Percentiles rank a stretch among this genome's conserved stretches.
Conservation (phyloP, 2,888 invertebrate genomes). For the Callosobruchus maculatus region DNA sequence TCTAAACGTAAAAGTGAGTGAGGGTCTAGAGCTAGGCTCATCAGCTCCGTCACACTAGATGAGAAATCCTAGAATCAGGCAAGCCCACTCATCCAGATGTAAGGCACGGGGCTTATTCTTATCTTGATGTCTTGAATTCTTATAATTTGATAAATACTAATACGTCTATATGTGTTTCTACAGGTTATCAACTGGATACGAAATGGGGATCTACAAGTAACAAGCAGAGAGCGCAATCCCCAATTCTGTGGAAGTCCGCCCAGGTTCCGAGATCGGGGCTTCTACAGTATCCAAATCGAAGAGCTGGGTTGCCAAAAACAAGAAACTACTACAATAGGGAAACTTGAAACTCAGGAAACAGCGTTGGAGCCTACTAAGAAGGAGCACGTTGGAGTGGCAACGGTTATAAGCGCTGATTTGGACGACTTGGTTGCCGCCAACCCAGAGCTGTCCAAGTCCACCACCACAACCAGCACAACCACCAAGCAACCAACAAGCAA, state of each 20-base stretch:
- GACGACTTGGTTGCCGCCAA: conserved; percentile 42
- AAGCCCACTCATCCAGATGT: no score
- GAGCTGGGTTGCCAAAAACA: conserved; percentile 58
- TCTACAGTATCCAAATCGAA: conserved; percentile 81
- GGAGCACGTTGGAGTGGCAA: conserved; percentile 54
- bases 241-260: conserved; percentile 88
- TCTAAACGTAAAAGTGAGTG: no score
- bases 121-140: no score
- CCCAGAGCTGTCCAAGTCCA: conserved; percentile 16
- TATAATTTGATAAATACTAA: no score
- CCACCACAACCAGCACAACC: conserved; percentile 34
- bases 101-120: no score
- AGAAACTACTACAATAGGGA: conserved; percentile 9
- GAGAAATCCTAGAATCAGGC: no score
- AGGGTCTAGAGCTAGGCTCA: no score
- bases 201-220: conserved; percentile 84
- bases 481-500: conserved; percentile 39
- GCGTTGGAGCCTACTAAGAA: conserved; percentile 28
- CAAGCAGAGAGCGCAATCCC: conserved; percentile 86
- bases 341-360: conserved; percentile 6
- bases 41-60: no score
- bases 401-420: conserved; percentile 55
- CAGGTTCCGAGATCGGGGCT: conserved; percentile 74
- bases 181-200: conserved; percentile 76
- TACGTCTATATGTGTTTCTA: background rate